Conservation (phyloP, 2,888 invertebrate species). For the Ennomos fuscantarius region DNA sequence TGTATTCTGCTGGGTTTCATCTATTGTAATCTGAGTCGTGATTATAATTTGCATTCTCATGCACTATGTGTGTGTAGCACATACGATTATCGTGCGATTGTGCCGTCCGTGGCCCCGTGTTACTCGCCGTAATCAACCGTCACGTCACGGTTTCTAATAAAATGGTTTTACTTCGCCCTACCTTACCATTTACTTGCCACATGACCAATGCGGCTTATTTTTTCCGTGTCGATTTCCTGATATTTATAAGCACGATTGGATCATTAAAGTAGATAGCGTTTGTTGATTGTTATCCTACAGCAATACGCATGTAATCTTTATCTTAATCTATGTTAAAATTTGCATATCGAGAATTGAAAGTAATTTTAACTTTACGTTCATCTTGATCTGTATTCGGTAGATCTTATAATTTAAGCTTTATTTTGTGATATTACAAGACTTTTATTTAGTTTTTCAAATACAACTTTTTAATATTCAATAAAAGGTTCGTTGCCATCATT, state of each 20-base stretch:
- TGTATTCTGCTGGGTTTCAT: constrained; percentile 25
- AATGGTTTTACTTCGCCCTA: constrained; percentile 31
- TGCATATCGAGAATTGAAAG: too few species aligned
- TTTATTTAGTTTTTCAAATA: too few species aligned
- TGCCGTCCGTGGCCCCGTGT: constrained; percentile 48
- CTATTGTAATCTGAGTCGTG: constrained; percentile 42
- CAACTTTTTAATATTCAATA: too few species aligned
- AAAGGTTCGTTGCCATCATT: too few species aligned
- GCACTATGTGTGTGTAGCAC: constrained; percentile 39
- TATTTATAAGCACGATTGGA: constrained; percentile 16
- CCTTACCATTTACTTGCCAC: constrained; percentile 34
- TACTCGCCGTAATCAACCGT: constrained; percentile 50
- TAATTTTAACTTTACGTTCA: too few species aligned
- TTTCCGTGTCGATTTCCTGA: constrained; percentile 34
- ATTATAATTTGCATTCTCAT: constrained; percentile 46
- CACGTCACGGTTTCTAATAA: constrained; percentile 55
- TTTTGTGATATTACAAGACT: too few species aligned
- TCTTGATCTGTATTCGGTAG: too few species aligned
- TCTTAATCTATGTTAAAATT: too few species aligned
- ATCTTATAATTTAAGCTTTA: too few species aligned
- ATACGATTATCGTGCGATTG: constrained; percentile 50
- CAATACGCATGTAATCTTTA: background rate
- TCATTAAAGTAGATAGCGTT: constrained; percentile 16
- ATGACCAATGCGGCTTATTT: constrained; percentile 17
- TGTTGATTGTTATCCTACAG: constrained; percentile 18